These are phyloP conservation scores for Theonella swinhoei DNA, from an alignment of 37 sponge, comb jelly and placozoan genomes.

Conservation along the genomic window DNA sequence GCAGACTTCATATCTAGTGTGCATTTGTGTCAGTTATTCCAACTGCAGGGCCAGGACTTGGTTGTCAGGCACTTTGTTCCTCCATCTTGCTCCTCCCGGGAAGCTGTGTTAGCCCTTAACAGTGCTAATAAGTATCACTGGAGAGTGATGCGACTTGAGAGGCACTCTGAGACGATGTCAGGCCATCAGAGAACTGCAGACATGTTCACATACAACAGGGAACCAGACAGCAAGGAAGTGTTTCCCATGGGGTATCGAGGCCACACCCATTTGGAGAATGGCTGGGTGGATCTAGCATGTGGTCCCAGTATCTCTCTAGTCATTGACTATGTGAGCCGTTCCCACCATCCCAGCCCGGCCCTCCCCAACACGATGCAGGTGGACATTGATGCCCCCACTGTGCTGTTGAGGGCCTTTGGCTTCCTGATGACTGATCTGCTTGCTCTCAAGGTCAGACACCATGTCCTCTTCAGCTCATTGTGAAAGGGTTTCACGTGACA, in stretches of 20 bases:
- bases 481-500: too few relatives aligned
- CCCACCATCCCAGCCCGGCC: slow-evolving; percentile 29
- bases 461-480: not conserved
- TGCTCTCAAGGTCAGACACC: slow-evolving; percentile 46
- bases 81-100: slow-evolving; percentile 55
- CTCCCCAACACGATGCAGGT: slow-evolving; percentile 43
- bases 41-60: slow-evolving; percentile 63
- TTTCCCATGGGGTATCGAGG: slow-evolving; percentile 68
- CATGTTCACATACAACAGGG: not conserved
- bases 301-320: slow-evolving; percentile 51
- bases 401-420: slow-evolving; percentile 66
- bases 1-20: not conserved
- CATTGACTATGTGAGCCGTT: slow-evolving; percentile 36
- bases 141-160: slow-evolving; percentile 18
- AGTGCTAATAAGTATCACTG: slow-evolving; percentile 52
- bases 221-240: not conserved
- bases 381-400: slow-evolving; percentile 43
- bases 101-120: slow-evolving; percentile 62
- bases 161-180: not conserved
- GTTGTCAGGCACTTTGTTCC: slow-evolving; percentile 66
- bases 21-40: not conserved
- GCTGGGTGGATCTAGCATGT: slow-evolving; percentile 82
- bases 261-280: slow-evolving; percentile 54
- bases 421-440: slow-evolving; percentile 62
- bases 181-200: not conserved